Base-by-base conservation (phyloP, 2,888 invertebrate genomes). In the Laspeyria flexula region DNA sequence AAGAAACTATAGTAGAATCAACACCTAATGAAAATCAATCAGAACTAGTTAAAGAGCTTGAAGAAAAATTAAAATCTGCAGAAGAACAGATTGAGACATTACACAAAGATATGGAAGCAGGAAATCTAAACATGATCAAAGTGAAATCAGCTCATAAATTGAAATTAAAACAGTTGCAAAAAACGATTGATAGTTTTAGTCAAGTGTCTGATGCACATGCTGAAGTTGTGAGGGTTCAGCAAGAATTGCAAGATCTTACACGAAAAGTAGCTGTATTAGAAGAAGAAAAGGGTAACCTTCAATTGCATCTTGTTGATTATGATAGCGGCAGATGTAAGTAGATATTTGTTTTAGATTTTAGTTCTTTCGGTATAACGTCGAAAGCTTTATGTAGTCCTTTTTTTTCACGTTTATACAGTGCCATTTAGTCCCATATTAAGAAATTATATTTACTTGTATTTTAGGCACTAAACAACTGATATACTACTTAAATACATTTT, bases 221-320 rank as follows among this genome's bases (percentile, higher is more conserved):
- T 30, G 95, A 96, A 80, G 91, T 96, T 50, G 93, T 95, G 0
- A 93, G 93, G 65, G 83, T 96, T 40, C 93, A 93, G 73, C 93
- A 93, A 52, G 94, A 95, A 73, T 92, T 95, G 63, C 93, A 94
- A 58, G 92, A 93, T 62, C 85, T 96, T 41, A 94, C 95, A 57
- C 95, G 96, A 69, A 95, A 95, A 90, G 94, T 98, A 55, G 96
- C 96, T 10, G 96, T 97, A 79, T 86, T 98, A 61, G 97, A 97
- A 88, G 97, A 97, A 85, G 98, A 98, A 88, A 98, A 97, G 90
- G 97, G 97, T 73, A 97, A 97, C 88, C 94, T 98, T 77, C 97
- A 97, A 88, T 92, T 97, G 79, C 96, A 96, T 88, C 93, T 97
- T 80, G 95, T 96, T 71, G 96, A 96, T 88, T 95, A 95, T 86